Evolutionary conservation across 2,888 invertebrate genomes (phyloP).

Genomic region (Lathronympha strigana): DNA sequence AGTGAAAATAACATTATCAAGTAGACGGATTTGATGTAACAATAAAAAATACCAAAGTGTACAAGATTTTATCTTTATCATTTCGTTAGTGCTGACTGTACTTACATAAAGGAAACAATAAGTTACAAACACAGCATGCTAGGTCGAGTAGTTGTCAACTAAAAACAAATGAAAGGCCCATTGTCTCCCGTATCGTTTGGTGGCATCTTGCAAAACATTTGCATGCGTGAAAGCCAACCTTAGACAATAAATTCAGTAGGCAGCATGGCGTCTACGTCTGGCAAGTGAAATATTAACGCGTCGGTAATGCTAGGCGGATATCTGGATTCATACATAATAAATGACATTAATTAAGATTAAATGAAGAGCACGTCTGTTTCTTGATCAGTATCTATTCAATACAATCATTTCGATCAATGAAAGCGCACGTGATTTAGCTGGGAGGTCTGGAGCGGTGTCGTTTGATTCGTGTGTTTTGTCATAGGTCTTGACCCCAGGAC

Average conservation of each 20-base stretch:
- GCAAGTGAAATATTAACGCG: constrained; percentile 44
- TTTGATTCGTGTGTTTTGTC: constrained; percentile 31
- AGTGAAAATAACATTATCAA: no score
- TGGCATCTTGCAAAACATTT: constrained; percentile 47
- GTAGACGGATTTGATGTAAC: no score
- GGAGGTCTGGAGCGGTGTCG: constrained; percentile 25
- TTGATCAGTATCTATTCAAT: constrained; percentile 40
- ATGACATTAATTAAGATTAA: constrained; percentile 41
- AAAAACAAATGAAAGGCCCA: constrained; percentile 48
- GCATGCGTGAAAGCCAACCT: constrained; percentile 52
- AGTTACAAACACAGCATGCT: constrained; percentile 16
- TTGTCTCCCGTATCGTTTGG: constrained; percentile 50
- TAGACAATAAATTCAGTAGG: constrained; percentile 51
- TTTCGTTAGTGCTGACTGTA: not conserved
- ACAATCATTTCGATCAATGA: constrained; percentile 38
- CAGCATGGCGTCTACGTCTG: constrained; percentile 29
- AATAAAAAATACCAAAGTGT: no score
- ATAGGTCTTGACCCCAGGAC: constrained; percentile 41
- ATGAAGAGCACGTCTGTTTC: constrained; percentile 31
- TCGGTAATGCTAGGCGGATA: constrained; percentile 40
- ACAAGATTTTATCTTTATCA: no score
- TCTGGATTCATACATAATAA: constrained; percentile 38
- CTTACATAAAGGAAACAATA: constrained; percentile 20
- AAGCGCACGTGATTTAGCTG: constrained; percentile 23
- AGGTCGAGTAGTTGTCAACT: constrained; percentile 26